Evolutionary conservation across 2,888 invertebrate genomes (phyloP).

Genomic region (Sialis fuliginosa): DNA sequence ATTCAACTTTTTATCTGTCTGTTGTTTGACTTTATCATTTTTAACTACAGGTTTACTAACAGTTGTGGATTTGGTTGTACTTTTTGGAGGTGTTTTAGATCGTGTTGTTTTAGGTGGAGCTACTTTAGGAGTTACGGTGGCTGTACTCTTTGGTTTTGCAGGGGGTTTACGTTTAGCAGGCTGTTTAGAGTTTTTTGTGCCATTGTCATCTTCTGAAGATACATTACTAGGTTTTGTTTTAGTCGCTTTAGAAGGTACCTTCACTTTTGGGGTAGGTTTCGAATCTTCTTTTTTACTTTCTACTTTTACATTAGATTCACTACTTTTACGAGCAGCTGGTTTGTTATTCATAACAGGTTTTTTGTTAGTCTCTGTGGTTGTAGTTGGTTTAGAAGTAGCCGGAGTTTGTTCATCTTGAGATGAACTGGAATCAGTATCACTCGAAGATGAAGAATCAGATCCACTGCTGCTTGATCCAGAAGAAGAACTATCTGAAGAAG

Average conservation of each 20-base stretch:
- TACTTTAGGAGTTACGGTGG: conserved; percentile 38
- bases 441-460: conserved; percentile 50
- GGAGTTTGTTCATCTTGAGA: conserved; percentile 24
- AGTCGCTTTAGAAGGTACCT: conserved; percentile 13
- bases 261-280: conserved; percentile 12
- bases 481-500: conserved; percentile 45
- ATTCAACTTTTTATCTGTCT: conserved; percentile 15
- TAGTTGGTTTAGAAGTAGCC: conserved; percentile 15
- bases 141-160: conserved; percentile 43
- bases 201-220: conserved; percentile 44
- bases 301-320: conserved; percentile 12
- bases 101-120: conserved; percentile 19
- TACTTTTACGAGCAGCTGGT: conserved; percentile 20
- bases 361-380: conserved; percentile 20
- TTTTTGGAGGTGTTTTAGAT: conserved; percentile 23
- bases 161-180: conserved; percentile 31
- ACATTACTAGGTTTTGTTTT: conserved; percentile 27
- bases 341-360: conserved; percentile 15
- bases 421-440: conserved; percentile 52
- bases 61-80: conserved; percentile 13
- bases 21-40: conserved; percentile 3
- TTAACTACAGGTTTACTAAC: background rate
- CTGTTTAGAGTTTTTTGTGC: conserved; percentile 20
- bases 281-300: conserved; percentile 5
- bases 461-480: conserved; percentile 52